These are phyloP conservation scores for Rhopilema esculentum DNA, from an alignment of 30 jellyfish, hydroid and myxozoan genomes.

Conservation along the genomic window DNA sequence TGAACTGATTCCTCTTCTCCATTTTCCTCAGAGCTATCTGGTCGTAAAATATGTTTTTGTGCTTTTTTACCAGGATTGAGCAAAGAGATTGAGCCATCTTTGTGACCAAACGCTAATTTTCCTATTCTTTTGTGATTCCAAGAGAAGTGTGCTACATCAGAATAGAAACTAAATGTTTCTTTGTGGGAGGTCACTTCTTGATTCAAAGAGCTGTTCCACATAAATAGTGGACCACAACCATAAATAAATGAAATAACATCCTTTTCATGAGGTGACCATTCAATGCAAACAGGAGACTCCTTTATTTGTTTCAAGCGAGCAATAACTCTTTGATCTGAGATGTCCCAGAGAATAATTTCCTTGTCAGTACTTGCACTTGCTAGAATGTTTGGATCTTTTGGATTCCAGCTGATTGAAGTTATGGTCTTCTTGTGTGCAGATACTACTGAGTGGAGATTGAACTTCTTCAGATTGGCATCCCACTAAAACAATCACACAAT, in stretches of 20 bases:
- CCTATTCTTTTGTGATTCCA: constrained; percentile 65
- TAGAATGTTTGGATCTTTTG: constrained; percentile 48
- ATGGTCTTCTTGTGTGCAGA: constrained; percentile 86
- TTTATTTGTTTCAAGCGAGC: constrained; percentile 41
- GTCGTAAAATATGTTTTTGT: constrained; percentile 67
- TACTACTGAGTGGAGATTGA: constrained; percentile 76
- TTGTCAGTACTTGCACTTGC: constrained; percentile 82
- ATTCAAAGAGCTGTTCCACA: constrained; percentile 52
- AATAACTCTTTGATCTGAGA: constrained; percentile 63
- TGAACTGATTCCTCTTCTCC: constrained; percentile 71
- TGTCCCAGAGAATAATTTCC: constrained; percentile 76
- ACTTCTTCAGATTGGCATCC: constrained; percentile 48
- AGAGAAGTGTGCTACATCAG: constrained; percentile 60
- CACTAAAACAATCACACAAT: constrained; percentile 33
- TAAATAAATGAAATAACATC: constrained; percentile 50
- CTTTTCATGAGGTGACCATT: constrained; percentile 81
- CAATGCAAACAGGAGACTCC: constrained; percentile 57
- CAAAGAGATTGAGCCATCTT: constrained; percentile 76
- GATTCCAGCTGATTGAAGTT: constrained; percentile 76
- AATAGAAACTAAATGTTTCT: constrained; percentile 50
- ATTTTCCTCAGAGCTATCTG: constrained; percentile 37
- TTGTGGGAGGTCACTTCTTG: constrained; percentile 43
- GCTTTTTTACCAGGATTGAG: constrained; percentile 62
- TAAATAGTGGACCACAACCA: constrained; percentile 66
- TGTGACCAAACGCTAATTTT: constrained; percentile 77